Percentiles rank a stretch among this genome's conserved stretches.
phyloP scores from a whole-genome alignment of 1,140 invertebrate species.

The Homarus americanus region DNA sequence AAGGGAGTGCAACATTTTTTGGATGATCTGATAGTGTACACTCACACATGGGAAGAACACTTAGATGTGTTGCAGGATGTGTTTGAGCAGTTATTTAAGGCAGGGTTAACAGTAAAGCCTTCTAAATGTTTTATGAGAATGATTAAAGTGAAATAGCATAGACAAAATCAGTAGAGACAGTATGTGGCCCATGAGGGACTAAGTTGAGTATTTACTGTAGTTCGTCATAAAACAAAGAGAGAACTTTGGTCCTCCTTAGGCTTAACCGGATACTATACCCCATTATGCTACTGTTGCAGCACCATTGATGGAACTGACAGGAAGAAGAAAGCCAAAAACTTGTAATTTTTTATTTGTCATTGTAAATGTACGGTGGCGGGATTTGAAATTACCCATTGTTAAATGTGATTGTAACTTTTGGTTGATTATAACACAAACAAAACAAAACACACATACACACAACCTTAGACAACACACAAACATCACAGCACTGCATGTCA shows the following conservation, averaged over 20 bases:
- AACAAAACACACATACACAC: too few species aligned
- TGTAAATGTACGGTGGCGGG: too few species aligned
- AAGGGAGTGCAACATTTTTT: neutral
- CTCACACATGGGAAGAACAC: neutral
- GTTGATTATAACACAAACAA: too few species aligned
- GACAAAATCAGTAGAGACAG: neutral
- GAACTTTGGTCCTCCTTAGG: neutral
- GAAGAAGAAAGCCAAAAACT: neutral
- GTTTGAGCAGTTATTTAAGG: neutral
- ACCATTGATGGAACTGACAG: neutral
- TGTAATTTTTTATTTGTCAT: too few species aligned
- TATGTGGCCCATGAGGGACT: neutral
- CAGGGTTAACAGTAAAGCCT: conserved; percentile 1
- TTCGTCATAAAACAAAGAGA: neutral
- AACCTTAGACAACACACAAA: too few species aligned
- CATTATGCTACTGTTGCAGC: neutral
- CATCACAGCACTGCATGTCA: too few species aligned
- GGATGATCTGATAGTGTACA: neutral
- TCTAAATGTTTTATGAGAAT: neutral
- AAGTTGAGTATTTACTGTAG: neutral
- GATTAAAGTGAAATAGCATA: neutral
- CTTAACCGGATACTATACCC: neutral
- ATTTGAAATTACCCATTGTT: too few species aligned
- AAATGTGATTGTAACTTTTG: too few species aligned
- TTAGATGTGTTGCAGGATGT: neutral